Percentiles rank a stretch among this genome's conserved stretches.
Evolutionary conservation across 2,797 vertebrate species (phyloP).

Genomic region (Chanos chanos): DNA sequence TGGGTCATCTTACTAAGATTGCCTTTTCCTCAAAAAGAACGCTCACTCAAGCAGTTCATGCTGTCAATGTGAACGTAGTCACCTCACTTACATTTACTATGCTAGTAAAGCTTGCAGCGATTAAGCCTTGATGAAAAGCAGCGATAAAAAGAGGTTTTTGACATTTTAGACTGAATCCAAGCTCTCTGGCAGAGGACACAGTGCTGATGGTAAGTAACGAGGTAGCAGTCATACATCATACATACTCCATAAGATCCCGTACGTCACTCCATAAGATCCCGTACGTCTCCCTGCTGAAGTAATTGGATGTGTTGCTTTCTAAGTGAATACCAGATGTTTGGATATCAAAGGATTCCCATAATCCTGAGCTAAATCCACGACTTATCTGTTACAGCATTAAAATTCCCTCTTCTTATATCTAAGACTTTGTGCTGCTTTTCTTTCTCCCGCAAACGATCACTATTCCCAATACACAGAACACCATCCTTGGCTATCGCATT

Average conservation of each 20-base stretch:
- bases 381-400: constrained; percentile 1
- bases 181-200: background rate
- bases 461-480: background rate
- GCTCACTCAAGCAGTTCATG: background rate
- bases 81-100: background rate
- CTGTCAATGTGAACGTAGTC: background rate
- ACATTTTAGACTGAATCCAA: constrained; percentile 3
- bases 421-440: background rate
- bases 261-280: too few relatives aligned
- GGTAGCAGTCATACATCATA: background rate
- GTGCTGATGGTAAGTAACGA: constrained; percentile 1
- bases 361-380: constrained; percentile 7
- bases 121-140: constrained; percentile 7
- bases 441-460: background rate
- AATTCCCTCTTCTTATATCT: background rate
- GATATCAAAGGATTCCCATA: background rate
- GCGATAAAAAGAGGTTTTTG: constrained; percentile 2
- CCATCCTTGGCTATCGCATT: background rate
- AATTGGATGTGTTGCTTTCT: constrained; percentile 5
- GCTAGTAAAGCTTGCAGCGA: background rate
- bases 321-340: background rate
- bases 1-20: background rate
- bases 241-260: too few relatives aligned
- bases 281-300: background rate
- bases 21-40: background rate